These are phyloP conservation scores for Triops longicaudatus DNA, from an alignment of 1,140 invertebrate genomes.

Conservation along the genomic window DNA sequence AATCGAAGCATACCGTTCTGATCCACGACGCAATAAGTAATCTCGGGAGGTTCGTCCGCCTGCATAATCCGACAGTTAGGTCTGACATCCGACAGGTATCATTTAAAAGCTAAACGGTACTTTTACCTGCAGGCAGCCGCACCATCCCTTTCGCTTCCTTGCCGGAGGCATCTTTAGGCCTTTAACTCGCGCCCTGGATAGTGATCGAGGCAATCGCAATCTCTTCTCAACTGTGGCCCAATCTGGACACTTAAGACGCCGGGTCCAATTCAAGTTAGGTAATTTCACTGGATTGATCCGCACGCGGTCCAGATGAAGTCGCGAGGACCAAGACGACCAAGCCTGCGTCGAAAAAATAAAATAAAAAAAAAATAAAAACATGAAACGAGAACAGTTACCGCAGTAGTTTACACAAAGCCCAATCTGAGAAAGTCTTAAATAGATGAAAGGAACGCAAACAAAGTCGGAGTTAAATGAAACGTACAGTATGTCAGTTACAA, in stretches of 20 bases:
- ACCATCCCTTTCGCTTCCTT: constrained; percentile 49
- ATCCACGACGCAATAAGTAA: constrained; percentile 80
- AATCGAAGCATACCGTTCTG: constrained; percentile 72
- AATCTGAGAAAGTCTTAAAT: background rate
- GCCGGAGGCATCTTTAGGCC: constrained; percentile 35
- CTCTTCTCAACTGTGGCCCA: constrained; percentile 8
- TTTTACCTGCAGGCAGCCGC: constrained; percentile 51
- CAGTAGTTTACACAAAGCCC: background rate
- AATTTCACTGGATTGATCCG: constrained; percentile 18
- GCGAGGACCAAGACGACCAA: constrained; percentile 26
- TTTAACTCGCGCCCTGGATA: constrained; percentile 22
- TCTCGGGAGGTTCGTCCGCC: constrained; percentile 85
- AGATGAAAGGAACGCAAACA: background rate
- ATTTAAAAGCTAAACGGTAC: background rate
- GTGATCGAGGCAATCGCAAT: constrained; percentile 21
- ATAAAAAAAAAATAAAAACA: background rate
- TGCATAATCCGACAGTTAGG: constrained; percentile 36
- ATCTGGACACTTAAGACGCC: constrained; percentile 5
- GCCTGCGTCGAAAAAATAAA: constrained; percentile 11
- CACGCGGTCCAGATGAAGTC: constrained; percentile 28
- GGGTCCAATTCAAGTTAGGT: constrained; percentile 23
- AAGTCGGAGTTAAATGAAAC: too few species aligned
- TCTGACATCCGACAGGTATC: background rate
- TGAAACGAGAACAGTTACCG: too few species aligned
- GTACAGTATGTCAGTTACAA: too few species aligned